phyloP scores from a whole-genome alignment of 1,140 invertebrate genomes.

The Chelonus insularis region DNA sequence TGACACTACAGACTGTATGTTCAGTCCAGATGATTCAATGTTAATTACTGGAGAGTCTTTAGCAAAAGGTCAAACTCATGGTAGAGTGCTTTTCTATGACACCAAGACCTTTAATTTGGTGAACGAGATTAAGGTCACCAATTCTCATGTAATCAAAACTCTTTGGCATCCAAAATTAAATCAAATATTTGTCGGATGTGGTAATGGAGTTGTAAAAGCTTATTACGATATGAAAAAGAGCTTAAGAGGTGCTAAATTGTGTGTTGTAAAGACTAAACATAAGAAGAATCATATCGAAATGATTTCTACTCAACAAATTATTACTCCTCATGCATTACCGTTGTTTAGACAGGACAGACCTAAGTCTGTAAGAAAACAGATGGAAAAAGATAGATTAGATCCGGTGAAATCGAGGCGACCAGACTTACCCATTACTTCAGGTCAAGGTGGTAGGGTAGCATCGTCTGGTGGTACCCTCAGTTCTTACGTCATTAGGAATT shows the following conservation, averaged over 20 bases:
- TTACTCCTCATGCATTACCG: conserved; percentile 95
- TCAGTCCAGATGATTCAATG: conserved; percentile 91
- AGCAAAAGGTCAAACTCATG: conserved; percentile 69
- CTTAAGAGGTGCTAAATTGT: conserved; percentile 88
- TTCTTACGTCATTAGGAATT: conserved; percentile 94
- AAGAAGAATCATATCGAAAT: conserved; percentile 84
- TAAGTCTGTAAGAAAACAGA: conserved; percentile 85
- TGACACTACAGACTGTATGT: conserved; percentile 89
- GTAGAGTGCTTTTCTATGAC: conserved; percentile 83
- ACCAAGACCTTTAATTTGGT: conserved; percentile 77
- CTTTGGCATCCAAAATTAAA: conserved; percentile 97
- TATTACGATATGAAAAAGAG: conserved; percentile 88
- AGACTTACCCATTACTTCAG: conserved; percentile 93
- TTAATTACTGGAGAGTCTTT: conserved; percentile 88
- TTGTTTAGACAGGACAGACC: conserved; percentile 92
- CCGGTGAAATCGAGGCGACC: conserved; percentile 89
- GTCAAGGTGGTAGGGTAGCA: conserved; percentile 86
- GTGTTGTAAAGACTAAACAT: conserved; percentile 79
- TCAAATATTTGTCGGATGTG: conserved; percentile 92
- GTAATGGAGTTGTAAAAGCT: conserved; percentile 87
- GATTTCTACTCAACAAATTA: conserved; percentile 90
- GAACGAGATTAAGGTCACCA: conserved; percentile 73
- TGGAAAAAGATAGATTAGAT: conserved; percentile 91
- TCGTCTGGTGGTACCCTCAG: conserved; percentile 94
- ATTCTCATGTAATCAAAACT: conserved; percentile 85